Percentiles rank a stretch among this genome's conserved stretches.
phyloP scores from a whole-genome alignment of 2,888 invertebrate species.

The Agriopis marginaria region DNA sequence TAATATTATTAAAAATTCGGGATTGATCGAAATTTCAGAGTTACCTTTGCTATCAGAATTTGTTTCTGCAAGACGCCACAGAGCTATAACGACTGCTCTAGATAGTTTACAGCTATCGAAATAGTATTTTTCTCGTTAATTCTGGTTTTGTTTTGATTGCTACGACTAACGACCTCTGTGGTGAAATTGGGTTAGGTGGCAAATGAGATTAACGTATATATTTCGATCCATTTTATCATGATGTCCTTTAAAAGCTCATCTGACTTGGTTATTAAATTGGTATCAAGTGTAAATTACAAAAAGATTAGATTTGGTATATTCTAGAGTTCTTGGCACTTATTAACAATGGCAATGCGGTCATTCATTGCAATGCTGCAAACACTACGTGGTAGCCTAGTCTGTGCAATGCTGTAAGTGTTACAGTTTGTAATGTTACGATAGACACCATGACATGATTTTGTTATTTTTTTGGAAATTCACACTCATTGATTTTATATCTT shows the following conservation, averaged over 20 bases:
- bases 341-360: not conserved
- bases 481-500: too few species aligned
- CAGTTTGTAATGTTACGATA: too few species aligned
- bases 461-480: too few species aligned
- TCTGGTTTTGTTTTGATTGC: conserved; percentile 10
- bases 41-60: not conserved
- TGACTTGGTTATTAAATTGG: not conserved
- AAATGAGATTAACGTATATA: not conserved
- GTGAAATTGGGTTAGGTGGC: conserved; percentile 1
- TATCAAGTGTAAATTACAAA: not conserved
- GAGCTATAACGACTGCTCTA: conserved; percentile 32
- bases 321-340: not conserved
- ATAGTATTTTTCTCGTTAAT: conserved; percentile 30
- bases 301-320: not conserved
- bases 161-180: conserved; percentile 3
- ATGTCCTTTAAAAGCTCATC: not conserved
- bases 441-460: too few species aligned
- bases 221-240: not conserved
- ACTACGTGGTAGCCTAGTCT: too few species aligned
- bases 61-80: conserved; percentile 44
- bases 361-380: too few species aligned
- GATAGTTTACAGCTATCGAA: conserved; percentile 39
- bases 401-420: too few species aligned
- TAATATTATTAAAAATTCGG: too few species aligned
- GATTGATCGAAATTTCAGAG: not conserved